Evolutionary conservation across 2,113 vertebrate species (phyloP).

Genomic region (Ictalurus furcatus): DNA sequence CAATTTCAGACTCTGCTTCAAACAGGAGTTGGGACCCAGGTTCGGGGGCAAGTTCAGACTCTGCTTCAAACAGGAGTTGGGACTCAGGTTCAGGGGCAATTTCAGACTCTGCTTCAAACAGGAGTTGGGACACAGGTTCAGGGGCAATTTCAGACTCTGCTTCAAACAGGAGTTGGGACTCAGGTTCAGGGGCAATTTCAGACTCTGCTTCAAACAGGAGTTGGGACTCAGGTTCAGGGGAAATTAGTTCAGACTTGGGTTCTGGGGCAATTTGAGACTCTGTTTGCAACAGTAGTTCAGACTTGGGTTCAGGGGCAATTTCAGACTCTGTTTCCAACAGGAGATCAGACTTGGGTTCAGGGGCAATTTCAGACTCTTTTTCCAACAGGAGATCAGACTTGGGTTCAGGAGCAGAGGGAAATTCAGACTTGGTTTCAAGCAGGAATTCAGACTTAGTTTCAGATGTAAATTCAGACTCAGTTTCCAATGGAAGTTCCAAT

Average conservation of each 20-base stretch:
- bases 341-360: background rate
- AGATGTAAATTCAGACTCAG: background rate
- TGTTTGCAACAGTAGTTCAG: background rate
- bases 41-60: background rate
- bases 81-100: background rate
- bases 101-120: background rate
- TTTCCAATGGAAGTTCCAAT: background rate
- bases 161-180: background rate
- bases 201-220: background rate
- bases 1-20: slow-evolving; percentile 1
- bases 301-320: background rate
- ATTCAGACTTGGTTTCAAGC: slow-evolving; percentile 4
- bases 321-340: background rate
- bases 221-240: background rate
- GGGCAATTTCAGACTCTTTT: background rate
- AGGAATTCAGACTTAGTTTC: background rate
- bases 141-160: background rate
- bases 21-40: background rate
- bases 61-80: background rate
- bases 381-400: background rate
- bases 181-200: slow-evolving; percentile 9
- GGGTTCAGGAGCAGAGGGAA: background rate
- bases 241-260: background rate
- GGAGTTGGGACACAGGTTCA: background rate
- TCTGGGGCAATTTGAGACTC: background rate